Base-by-base conservation (phyloP, 2,113 vertebrate genomes). In the Thomomys bottae region DNA sequence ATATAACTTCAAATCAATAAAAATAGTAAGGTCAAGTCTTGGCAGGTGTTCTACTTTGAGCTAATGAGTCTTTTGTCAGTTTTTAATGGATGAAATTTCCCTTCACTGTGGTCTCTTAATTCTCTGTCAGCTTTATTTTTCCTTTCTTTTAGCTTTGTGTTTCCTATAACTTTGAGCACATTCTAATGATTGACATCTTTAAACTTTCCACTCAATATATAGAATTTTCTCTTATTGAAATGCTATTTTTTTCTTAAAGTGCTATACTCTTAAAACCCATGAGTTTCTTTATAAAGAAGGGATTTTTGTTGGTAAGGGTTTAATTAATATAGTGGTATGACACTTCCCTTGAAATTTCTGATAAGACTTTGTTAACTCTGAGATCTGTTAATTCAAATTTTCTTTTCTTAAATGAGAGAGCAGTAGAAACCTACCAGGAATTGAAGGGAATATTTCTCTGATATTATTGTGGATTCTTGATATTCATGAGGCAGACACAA, bases 11-110 rank as follows among this genome's bases (percentile, higher is more conserved):
- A 93, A 70, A 93, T 93, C 85, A 83, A 42, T n/a, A 79, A 83
- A 76, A 79, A 88, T 40, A 68, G 42, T 42, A 83, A 95, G 89
- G 79, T 93, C 88, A 90, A 77, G 86, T 12, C 70, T 88, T 83
- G 88, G 93, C 92, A 94, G 86, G 68, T 92, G 86, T 88, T 93
- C 68, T 14, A 1, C 40, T 75, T 63, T 57, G 78, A 89, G 67
- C 34, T 87, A 93, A 85, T 82, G 79, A 86, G 59, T 79, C 78
- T 64, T 54, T 23, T 68, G 73, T 82, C 79, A 67, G 45, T 30
- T 64, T 59, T 84, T 75, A 84, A 76, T 23, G 59, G 70, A 57
- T 79, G n/a, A 49, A 42, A n/a, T 71, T 87, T 84, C 57, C 10
- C 30, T 17, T 75, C 66, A 30, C 54, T 57, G 21, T 36, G 67